phyloP scores from a whole-genome alignment of 2,113 vertebrate genomes.

The Hypomesus transpacificus region DNA sequence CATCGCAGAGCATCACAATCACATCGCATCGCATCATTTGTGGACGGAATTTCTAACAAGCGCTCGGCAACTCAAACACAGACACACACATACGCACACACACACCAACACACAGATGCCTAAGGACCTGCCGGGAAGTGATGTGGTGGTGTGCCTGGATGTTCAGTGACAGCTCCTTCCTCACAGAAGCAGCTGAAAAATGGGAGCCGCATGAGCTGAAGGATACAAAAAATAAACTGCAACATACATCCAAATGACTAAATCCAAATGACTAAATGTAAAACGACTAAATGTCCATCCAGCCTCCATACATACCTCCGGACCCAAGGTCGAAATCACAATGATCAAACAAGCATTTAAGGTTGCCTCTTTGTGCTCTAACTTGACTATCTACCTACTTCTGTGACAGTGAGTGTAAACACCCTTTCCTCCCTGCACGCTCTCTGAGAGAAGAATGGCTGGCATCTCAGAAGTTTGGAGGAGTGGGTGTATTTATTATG shows the following conservation, averaged over 20 bases:
- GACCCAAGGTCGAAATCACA: too few relatives aligned
- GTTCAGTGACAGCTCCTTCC: constrained; percentile 4
- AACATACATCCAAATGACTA: not conserved
- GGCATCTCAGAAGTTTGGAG: too few relatives aligned
- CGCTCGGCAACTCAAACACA: constrained; percentile 6
- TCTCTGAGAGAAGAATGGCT: too few relatives aligned
- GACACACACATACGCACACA: not conserved
- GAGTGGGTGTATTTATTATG: too few relatives aligned
- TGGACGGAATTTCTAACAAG: constrained; percentile 1
- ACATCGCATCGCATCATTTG: constrained; percentile 11
- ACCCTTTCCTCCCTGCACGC: too few relatives aligned
- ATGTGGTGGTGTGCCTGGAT: constrained; percentile 1
- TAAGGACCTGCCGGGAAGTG: not conserved
- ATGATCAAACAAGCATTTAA: too few relatives aligned
- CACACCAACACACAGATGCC: constrained; percentile 10
- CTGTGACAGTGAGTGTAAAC: too few relatives aligned
- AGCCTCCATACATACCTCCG: too few relatives aligned
- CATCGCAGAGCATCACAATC: constrained; percentile 29
- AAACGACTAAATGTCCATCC: too few relatives aligned
- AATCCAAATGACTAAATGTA: too few relatives aligned
- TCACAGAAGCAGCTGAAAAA: constrained; percentile 5
- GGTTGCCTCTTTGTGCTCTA: too few relatives aligned
- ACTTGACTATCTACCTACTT: too few relatives aligned
- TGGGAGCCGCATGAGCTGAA: not conserved
- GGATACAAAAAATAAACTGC: not conserved